Conservation (phyloP, 1,140 invertebrate species). For the Eumeta japonica region DNA sequence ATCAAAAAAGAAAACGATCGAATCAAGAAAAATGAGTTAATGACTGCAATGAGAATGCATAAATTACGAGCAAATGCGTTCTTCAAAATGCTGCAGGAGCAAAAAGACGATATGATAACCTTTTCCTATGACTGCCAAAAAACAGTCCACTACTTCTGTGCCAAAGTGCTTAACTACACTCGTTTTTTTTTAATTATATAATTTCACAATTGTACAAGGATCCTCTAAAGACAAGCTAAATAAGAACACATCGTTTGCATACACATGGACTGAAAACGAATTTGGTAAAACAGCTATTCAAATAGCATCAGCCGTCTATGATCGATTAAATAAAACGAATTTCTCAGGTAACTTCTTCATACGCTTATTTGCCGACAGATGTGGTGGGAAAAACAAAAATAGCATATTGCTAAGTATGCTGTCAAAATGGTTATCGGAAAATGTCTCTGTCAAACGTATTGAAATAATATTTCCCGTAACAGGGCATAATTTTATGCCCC, state of each 20-base stretch:
- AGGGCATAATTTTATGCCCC: no score
- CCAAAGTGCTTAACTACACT: constrained; percentile 16
- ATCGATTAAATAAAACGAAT: no score
- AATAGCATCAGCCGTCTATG: constrained; percentile 9
- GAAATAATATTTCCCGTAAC: no score
- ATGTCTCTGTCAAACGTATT: no score
- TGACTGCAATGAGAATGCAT: constrained; percentile 16
- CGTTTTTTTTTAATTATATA: constrained; percentile 17
- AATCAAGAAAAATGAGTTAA: constrained; percentile 8
- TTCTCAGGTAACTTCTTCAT: no score
- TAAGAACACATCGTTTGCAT: constrained; percentile 13
- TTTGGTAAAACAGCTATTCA: constrained; percentile 7
- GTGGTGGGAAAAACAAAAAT: no score
- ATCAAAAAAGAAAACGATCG: constrained; percentile 11
- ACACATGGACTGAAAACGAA: constrained; percentile 9
- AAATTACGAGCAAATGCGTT: constrained; percentile 21
- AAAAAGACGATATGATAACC: constrained; percentile 13
- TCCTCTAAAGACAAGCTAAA: constrained; percentile 17
- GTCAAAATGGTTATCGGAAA: no score
- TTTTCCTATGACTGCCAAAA: constrained; percentile 20
- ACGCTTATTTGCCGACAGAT: no score
- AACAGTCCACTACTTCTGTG: constrained; percentile 14
- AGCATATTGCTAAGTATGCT: no score
- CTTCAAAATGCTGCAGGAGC: constrained; percentile 15
- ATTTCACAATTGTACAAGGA: constrained; percentile 15